Evolutionary conservation across 2,888 invertebrate genomes (phyloP).

Genomic region (Empis livida): DNA sequence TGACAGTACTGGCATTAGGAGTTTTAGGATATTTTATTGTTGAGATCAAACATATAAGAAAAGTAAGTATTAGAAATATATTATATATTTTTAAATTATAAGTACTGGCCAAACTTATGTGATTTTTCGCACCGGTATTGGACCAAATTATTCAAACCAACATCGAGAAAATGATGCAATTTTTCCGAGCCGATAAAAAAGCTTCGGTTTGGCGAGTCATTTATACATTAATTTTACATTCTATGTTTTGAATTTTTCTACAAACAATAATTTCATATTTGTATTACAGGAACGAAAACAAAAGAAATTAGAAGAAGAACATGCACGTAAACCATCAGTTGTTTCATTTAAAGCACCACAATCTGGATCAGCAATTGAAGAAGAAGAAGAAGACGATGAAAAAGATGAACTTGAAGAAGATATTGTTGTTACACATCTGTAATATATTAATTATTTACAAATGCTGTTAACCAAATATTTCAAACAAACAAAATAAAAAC

Average conservation of each 20-base stretch:
- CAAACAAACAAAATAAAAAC: too few species aligned
- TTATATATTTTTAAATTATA: too few species aligned
- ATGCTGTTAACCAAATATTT: too few species aligned
- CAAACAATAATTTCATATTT: neutral
- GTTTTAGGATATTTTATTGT: slow-evolving; percentile 66
- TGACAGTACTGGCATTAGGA: slow-evolving; percentile 61
- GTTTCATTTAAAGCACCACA: slow-evolving; percentile 42
- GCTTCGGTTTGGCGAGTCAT: too few species aligned
- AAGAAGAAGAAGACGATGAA: slow-evolving; percentile 68
- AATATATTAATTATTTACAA: slow-evolving; percentile 18
- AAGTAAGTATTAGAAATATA: slow-evolving; percentile 39
- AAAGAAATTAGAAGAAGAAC: slow-evolving; percentile 53
- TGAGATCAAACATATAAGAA: slow-evolving; percentile 70
- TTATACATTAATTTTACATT: too few species aligned
- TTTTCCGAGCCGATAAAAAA: too few species aligned
- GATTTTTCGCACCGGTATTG: too few species aligned
- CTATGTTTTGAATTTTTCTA: too few species aligned
- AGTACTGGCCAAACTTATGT: too few species aligned
- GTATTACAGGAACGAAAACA: slow-evolving; percentile 45
- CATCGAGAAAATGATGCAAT: too few species aligned
- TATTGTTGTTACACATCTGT: slow-evolving; percentile 74
- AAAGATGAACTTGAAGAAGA: slow-evolving; percentile 81
- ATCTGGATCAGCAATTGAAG: slow-evolving; percentile 15
- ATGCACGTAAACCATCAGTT: slow-evolving; percentile 24
- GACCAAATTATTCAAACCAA: too few species aligned